These are phyloP conservation scores for Gymnocheta viridis DNA, from an alignment of 2,888 invertebrate genomes.

Conservation along the genomic window DNA sequence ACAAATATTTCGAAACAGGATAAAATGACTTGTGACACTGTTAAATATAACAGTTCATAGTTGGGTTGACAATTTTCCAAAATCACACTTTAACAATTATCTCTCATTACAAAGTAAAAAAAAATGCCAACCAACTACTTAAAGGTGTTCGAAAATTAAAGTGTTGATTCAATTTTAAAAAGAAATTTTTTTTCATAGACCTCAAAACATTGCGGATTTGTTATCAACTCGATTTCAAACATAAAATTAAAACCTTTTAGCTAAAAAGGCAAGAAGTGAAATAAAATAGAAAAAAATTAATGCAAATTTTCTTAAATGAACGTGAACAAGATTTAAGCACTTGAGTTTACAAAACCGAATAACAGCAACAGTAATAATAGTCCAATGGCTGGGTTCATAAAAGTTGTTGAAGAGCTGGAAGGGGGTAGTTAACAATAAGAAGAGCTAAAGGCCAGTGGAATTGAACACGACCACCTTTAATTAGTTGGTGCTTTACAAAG, in stretches of 20 bases:
- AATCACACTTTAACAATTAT: neutral
- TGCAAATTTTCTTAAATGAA: constrained; percentile 60
- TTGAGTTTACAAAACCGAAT: constrained; percentile 24
- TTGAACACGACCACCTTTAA: constrained; percentile 73
- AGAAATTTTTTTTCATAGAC: constrained; percentile 15
- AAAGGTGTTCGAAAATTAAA: constrained; percentile 26
- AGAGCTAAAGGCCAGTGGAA: constrained; percentile 50
- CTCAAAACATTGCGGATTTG: constrained; percentile 42
- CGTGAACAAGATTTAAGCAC: constrained; percentile 58
- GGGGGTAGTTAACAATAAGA: constrained; percentile 27
- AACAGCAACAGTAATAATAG: constrained; percentile 26
- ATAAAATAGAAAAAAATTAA: constrained; percentile 27
- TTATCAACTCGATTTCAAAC: constrained; percentile 39
- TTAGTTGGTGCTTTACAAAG: constrained; percentile 72
- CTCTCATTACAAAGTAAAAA: neutral
- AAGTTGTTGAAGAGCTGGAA: neutral
- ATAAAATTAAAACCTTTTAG: constrained; percentile 41
- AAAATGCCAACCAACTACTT: constrained; percentile 2
- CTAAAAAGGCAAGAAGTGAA: constrained; percentile 3
- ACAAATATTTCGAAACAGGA: too few relatives aligned
- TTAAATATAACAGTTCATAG: neutral
- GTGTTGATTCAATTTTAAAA: constrained; percentile 1
- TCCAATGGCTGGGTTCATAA: neutral
- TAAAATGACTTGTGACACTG: too few relatives aligned
- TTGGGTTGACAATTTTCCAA: neutral